A percentile compares a stretch with the other conserved stretches of the same genome.
Evolutionary conservation across 2,113 vertebrate species (phyloP).

Genomic region (Probosciger aterrimus): DNA sequence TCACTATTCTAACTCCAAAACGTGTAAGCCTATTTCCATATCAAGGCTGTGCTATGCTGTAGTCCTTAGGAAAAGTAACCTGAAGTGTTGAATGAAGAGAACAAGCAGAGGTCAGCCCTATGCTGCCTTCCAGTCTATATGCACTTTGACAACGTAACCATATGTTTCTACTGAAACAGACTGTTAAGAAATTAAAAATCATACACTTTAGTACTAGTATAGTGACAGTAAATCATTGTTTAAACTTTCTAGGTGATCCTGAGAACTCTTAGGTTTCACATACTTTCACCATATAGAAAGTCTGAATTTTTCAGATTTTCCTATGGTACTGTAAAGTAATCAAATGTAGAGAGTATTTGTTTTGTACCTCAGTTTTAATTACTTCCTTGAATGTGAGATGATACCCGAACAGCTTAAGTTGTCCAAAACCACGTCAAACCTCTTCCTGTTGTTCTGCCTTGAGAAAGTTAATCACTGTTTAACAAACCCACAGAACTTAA

Average conservation of each 20-base stretch:
- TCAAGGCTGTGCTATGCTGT: background rate
- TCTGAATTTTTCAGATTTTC: background rate
- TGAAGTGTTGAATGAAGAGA: background rate
- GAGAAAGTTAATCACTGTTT: background rate
- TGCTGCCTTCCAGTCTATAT: background rate
- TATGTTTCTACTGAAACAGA: accelerated
- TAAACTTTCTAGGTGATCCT: background rate
- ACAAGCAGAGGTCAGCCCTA: background rate
- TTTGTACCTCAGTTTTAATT: background rate
- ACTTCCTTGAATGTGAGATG: background rate
- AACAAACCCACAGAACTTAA: background rate
- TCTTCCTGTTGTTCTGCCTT: background rate
- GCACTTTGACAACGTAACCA: background rate
- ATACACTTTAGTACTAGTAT: background rate
- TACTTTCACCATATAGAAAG: background rate
- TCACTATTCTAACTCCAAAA: background rate
- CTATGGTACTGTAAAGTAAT: background rate
- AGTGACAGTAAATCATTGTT: background rate
- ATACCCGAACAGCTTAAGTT: background rate
- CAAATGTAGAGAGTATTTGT: background rate
- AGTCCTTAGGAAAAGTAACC: background rate
- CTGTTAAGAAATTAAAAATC: background rate
- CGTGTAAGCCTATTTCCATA: background rate
- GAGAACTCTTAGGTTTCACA: background rate
- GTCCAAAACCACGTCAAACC: background rate